Conservation (phyloP, 1,140 invertebrate species). For the Lamellibrachia luymesi region DNA sequence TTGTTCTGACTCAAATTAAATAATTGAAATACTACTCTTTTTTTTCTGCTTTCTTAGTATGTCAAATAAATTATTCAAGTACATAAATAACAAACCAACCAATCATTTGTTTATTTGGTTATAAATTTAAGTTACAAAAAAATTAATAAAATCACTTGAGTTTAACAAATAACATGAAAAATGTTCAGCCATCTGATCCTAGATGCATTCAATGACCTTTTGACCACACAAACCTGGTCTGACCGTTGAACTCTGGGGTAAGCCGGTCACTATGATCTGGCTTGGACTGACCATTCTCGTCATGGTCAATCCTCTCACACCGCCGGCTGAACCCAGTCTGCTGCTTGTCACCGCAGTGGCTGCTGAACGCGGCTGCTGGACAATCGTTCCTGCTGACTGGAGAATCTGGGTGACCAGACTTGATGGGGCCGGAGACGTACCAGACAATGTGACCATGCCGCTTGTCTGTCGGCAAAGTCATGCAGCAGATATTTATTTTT, state of each 20-base stretch:
- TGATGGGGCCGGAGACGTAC: not conserved
- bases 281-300: not conserved
- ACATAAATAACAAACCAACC: too few relatives aligned
- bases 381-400: not conserved
- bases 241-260: not conserved
- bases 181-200: too few relatives aligned
- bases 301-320: not conserved
- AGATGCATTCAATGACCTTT: too few relatives aligned
- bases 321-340: not conserved
- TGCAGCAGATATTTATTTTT: too few relatives aligned
- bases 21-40: too few relatives aligned
- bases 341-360: not conserved
- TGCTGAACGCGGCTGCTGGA: not conserved
- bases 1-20: too few relatives aligned
- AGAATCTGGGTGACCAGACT: not conserved
- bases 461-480: constrained; percentile 7
- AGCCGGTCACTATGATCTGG: constrained; percentile 4
- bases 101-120: too few relatives aligned
- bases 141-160: too few relatives aligned
- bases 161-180: too few relatives aligned
- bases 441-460: not conserved
- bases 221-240: not conserved
- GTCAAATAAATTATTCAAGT: too few relatives aligned
- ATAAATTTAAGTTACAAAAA: too few relatives aligned
- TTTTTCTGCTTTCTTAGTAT: too few relatives aligned